phyloP scores from a whole-genome alignment of 2,888 invertebrate genomes.

The Clusia tigrina region DNA sequence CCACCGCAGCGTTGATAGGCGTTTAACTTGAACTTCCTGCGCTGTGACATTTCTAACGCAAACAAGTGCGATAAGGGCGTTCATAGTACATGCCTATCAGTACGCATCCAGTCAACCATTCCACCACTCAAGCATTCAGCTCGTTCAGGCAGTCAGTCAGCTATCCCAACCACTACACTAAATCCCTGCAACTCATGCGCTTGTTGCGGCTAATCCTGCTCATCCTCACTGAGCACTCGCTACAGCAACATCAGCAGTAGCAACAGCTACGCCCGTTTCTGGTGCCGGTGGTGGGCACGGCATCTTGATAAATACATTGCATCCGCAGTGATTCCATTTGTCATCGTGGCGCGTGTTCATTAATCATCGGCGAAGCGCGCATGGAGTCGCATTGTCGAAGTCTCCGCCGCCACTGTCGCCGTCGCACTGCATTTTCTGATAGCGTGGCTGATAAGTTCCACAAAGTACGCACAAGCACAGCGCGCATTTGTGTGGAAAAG shows the following conservation, averaged over 20 bases:
- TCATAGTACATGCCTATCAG: neutral
- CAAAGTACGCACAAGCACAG: conserved; percentile 2
- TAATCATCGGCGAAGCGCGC: conserved; percentile 42
- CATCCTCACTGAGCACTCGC: conserved; percentile 17
- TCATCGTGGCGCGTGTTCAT: conserved; percentile 50
- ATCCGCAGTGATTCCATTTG: conserved; percentile 52
- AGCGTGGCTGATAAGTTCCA: conserved; percentile 30
- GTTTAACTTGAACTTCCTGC: neutral
- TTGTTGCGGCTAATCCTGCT: conserved; percentile 24
- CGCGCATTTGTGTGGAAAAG: too few species aligned
- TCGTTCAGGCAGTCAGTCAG: too few species aligned
- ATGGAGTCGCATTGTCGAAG: neutral
- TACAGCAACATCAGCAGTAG: neutral
- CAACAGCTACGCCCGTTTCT: neutral
- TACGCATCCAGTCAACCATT: neutral
- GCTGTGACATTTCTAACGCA: neutral
- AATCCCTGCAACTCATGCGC: conserved; percentile 19
- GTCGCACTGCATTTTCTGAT: conserved; percentile 29
- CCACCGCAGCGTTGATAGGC: neutral
- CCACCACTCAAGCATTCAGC: too few species aligned
- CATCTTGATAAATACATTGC: conserved; percentile 49
- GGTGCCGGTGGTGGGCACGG: neutral
- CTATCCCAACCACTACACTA: neutral
- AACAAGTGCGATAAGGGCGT: conserved; percentile 2
- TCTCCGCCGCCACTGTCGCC: conserved; percentile 28